Conservation (phyloP, 1,140 invertebrate genomes). For the Drosophila yakuba region DNA sequence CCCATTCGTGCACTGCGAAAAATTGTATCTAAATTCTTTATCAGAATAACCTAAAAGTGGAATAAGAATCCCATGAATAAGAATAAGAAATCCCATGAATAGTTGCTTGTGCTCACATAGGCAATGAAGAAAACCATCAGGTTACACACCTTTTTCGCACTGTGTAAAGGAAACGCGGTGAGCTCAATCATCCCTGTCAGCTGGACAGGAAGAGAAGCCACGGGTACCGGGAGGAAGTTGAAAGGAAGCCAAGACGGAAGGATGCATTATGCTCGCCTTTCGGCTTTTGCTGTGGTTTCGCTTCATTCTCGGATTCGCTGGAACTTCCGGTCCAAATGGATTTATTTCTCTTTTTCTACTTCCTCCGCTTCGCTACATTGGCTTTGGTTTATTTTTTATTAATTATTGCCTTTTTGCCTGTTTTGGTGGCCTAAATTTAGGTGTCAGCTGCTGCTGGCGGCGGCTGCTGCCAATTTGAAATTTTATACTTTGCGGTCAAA, state of each 20-base stretch:
- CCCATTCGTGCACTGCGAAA: constrained; percentile 1
- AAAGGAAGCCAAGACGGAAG: constrained; percentile 45
- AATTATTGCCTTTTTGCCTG: constrained; percentile 69
- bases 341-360: constrained; percentile 33
- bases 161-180: constrained; percentile 27
- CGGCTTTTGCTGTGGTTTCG: constrained; percentile 35
- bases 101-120: background rate
- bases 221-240: background rate
- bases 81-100: too few relatives aligned
- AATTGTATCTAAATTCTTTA: background rate
- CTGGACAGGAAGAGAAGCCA: constrained; percentile 34
- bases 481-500: constrained; percentile 62
- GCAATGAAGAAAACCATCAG: background rate
- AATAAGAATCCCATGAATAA: too few relatives aligned
- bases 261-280: constrained; percentile 56
- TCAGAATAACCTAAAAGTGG: too few relatives aligned
- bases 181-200: constrained; percentile 46
- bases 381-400: constrained; percentile 48
- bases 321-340: constrained; percentile 46
- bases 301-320: constrained; percentile 45
- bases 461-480: constrained; percentile 72
- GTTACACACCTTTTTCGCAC: background rate
- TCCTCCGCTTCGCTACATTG: constrained; percentile 22
- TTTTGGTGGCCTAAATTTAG: constrained; percentile 40
- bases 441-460: constrained; percentile 51